Evolutionary conservation across 2,797 vertebrate species (phyloP).

Genomic region (Bufotes viridis): DNA sequence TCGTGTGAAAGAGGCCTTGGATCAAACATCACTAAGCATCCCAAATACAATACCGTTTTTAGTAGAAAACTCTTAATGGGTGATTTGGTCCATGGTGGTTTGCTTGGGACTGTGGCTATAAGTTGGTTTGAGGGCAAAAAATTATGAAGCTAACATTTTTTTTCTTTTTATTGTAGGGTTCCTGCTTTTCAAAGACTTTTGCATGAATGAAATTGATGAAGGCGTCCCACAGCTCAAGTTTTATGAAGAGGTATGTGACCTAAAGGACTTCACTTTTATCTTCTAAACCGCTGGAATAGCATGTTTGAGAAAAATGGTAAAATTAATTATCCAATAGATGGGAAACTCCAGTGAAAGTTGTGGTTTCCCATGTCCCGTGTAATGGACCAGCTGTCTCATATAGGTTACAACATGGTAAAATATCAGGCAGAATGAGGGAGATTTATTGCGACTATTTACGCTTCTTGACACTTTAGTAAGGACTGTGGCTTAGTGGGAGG

Average conservation of each 20-base stretch:
- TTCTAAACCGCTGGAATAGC: not conserved
- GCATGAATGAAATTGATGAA: constrained; percentile 93
- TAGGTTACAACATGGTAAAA: too few species aligned
- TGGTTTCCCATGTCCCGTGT: too few species aligned
- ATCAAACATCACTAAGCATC: too few species aligned
- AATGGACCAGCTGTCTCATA: too few species aligned
- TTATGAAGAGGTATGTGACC: constrained; percentile 89
- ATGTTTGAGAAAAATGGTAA: not conserved
- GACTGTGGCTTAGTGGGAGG: too few species aligned
- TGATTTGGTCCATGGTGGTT: not conserved
- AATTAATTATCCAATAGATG: too few species aligned
- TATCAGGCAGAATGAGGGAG: not conserved
- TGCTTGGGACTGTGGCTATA: not conserved
- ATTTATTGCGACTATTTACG: not conserved
- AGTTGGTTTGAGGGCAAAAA: not conserved
- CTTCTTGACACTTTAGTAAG: too few species aligned
- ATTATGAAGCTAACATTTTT: too few species aligned
- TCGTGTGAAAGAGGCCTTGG: too few species aligned
- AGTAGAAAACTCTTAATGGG: not conserved
- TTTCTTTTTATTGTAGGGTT: constrained; percentile 80
- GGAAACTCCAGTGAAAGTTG: too few species aligned
- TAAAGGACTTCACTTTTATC: not conserved
- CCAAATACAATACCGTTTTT: not conserved
- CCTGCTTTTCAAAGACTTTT: constrained; percentile 96
- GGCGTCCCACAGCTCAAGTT: constrained; percentile 96